Conservation (phyloP, 2,113 vertebrate species). For the Macrotus californicus region DNA sequence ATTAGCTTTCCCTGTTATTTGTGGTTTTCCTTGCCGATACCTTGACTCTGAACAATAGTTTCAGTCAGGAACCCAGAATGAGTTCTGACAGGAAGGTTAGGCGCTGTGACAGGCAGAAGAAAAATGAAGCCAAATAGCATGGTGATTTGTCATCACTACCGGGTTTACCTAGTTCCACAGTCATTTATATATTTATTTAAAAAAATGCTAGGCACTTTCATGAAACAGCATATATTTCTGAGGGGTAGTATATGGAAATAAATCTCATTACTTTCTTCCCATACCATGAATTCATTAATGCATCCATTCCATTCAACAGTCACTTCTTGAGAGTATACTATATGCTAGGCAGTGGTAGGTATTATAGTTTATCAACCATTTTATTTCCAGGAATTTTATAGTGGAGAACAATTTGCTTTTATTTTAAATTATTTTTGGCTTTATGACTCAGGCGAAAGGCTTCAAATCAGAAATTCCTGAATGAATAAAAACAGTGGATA, state of each 20-base stretch:
- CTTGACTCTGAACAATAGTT: constrained; percentile 53
- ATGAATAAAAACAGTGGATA: background rate
- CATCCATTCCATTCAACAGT: background rate
- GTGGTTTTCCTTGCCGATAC: constrained; percentile 24
- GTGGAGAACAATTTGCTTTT: background rate
- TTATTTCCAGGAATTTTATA: background rate
- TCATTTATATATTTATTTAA: background rate
- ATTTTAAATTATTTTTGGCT: constrained; percentile 12
- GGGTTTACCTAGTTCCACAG: background rate
- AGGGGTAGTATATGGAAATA: background rate
- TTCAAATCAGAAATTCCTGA: background rate
- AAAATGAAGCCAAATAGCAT: constrained; percentile 56
- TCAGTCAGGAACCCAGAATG: constrained; percentile 51
- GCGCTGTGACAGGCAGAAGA: constrained; percentile 28
- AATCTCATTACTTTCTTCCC: background rate
- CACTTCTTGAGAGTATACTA: background rate
- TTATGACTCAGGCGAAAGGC: constrained; percentile 8
- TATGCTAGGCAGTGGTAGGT: background rate
- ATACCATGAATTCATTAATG: background rate
- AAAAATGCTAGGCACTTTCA: background rate
- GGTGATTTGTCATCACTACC: constrained; percentile 27
- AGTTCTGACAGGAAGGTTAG: constrained; percentile 49
- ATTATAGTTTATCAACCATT: background rate
- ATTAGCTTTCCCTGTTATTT: background rate
- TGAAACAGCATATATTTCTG: background rate